Conservation (phyloP, 2,797 vertebrate genomes). For the Sternarchorhynchus goeldii region DNA sequence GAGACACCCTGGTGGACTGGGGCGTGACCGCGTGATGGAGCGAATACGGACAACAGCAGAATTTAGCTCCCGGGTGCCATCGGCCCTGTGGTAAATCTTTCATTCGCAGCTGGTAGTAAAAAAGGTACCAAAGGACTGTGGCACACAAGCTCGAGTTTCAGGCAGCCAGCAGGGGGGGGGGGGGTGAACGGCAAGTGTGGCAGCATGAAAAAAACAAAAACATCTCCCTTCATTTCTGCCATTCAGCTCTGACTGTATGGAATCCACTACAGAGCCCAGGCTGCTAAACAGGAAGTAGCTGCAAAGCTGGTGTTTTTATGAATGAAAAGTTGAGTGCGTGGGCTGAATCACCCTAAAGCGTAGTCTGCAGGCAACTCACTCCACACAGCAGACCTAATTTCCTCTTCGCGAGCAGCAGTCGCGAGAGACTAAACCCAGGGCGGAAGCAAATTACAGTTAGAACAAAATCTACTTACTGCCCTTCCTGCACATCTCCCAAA, state of each 20-base stretch:
- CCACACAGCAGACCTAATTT: conserved; percentile 40
- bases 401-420: conserved; percentile 34
- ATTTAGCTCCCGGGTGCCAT: too few relatives aligned
- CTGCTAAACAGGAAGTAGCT: conserved; percentile 49
- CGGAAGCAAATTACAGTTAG: conserved; percentile 34
- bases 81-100: too few relatives aligned
- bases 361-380: conserved; percentile 45
- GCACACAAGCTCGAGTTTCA: background rate
- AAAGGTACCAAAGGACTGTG: background rate
- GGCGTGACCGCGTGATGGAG: background rate
- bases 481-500: conserved; percentile 35
- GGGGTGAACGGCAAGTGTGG: background rate
- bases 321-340: conserved; percentile 53
- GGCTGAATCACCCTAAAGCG: conserved; percentile 43
- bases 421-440: conserved; percentile 14
- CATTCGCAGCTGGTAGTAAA: background rate
- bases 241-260: conserved; percentile 30
- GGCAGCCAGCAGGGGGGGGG: background rate
- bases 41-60: background rate
- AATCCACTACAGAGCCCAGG: conserved; percentile 36
- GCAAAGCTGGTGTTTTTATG: conserved; percentile 51
- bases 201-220: background rate
- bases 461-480: conserved; percentile 30
- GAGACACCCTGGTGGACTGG: background rate
- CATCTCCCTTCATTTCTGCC: background rate